Evolutionary conservation across 1,140 invertebrate genomes (phyloP).

Genomic region (Caenorhabditis inopinata): DNA sequence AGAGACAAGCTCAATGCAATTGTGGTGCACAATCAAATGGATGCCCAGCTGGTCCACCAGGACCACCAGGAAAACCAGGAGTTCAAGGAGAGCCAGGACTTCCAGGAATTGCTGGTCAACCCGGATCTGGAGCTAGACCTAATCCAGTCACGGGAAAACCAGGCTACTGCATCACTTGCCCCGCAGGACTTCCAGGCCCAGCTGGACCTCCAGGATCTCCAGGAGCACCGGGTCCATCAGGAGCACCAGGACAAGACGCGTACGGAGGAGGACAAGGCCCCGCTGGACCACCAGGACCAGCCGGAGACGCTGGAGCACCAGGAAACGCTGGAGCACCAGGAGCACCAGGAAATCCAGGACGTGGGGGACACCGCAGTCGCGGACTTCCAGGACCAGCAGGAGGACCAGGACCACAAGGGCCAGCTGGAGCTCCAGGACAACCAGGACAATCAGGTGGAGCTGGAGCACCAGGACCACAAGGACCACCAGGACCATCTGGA

Average conservation of each 20-base stretch:
- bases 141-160: neutral
- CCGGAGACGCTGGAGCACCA: constrained; percentile 31
- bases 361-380: constrained; percentile 15
- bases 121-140: constrained; percentile 14
- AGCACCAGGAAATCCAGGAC: constrained; percentile 35
- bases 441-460: neutral
- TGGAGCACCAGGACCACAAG: neutral
- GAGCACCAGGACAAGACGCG: constrained; percentile 4
- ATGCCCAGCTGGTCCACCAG: constrained; percentile 34
- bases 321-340: constrained; percentile 13
- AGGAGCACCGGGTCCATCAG: neutral
- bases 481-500: constrained; percentile 15
- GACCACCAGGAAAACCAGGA: constrained; percentile 40
- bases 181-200: constrained; percentile 36
- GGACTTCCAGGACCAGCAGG: constrained; percentile 12
- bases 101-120: constrained; percentile 18
- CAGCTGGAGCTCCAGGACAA: constrained; percentile 23
- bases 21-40: constrained; percentile 24
- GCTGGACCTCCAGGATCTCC: constrained; percentile 12
- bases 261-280: constrained; percentile 20
- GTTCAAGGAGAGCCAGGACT: constrained; percentile 2
- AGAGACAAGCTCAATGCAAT: constrained; percentile 38
- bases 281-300: constrained; percentile 9
- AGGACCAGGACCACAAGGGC: constrained; percentile 5
- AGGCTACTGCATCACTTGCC: constrained; percentile 28